phyloP scores from a whole-genome alignment of 1,140 invertebrate species.

The Trypoxylus dichotomus region DNA sequence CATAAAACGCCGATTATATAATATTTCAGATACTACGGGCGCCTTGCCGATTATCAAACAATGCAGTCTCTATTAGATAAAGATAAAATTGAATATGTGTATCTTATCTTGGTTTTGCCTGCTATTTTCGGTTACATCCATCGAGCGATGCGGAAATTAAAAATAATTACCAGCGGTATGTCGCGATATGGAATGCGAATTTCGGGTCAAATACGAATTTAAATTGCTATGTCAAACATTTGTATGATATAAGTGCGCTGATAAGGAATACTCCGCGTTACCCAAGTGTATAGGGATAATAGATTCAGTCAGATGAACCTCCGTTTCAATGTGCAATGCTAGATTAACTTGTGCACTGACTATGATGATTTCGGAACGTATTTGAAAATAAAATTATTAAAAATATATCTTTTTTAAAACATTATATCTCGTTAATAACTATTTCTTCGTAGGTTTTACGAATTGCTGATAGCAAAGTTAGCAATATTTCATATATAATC shows the following conservation, averaged over 20 bases:
- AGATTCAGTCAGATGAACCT: background rate
- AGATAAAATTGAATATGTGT: conserved; percentile 11
- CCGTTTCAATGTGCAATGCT: no score
- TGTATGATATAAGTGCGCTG: background rate
- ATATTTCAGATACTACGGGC: conserved; percentile 23
- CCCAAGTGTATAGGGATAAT: background rate
- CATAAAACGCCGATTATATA: conserved; percentile 6
- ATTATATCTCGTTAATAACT: no score
- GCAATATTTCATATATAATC: no score
- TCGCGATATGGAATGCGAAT: background rate
- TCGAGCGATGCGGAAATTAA: background rate
- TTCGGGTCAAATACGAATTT: background rate
- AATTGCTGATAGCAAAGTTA: no score
- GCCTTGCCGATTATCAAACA: conserved; percentile 19
- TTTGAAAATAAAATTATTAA: no score
- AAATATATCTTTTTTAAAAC: no score
- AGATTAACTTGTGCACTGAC: background rate
- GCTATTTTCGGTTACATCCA: background rate
- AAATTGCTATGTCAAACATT: background rate
- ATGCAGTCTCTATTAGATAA: conserved; percentile 12
- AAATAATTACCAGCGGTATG: background rate
- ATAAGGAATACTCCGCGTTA: background rate
- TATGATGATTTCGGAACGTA: no score
- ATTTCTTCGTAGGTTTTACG: no score
- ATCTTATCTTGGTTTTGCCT: background rate